phyloP scores from a whole-genome alignment of 2,888 invertebrate genomes.

The Athripsodes cinereus region DNA sequence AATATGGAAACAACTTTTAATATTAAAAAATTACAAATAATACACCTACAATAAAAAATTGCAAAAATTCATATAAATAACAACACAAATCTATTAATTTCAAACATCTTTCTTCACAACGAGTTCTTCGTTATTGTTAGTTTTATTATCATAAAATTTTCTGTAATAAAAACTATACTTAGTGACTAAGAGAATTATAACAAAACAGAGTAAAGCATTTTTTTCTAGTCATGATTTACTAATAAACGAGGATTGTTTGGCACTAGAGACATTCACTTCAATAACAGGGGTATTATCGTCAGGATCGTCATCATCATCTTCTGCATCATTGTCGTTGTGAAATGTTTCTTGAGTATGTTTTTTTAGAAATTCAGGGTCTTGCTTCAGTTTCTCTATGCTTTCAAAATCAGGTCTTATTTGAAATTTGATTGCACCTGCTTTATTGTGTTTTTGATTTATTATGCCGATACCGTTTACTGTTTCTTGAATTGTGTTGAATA shows the following conservation, averaged over 20 bases:
- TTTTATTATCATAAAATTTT: neutral
- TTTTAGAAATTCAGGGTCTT: neutral
- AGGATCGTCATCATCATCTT: neutral
- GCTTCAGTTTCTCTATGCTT: constrained; percentile 20
- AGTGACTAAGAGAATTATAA: neutral
- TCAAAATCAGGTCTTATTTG: constrained; percentile 50
- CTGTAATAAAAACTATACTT: neutral
- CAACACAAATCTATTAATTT: too few species aligned
- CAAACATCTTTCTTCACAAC: neutral
- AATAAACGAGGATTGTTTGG: neutral
- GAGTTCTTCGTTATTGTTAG: neutral
- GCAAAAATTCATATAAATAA: too few species aligned
- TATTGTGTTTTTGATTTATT: constrained; percentile 57
- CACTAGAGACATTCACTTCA: neutral
- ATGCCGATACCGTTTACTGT: constrained; percentile 46
- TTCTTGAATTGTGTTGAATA: constrained; percentile 51
- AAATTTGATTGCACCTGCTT: constrained; percentile 57
- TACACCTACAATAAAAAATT: too few species aligned
- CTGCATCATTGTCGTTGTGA: neutral
- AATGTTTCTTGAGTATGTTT: neutral
- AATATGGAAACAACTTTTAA: too few species aligned
- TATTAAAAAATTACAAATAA: too few species aligned
- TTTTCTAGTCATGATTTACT: constrained; percentile 21
- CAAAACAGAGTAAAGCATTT: constrained; percentile 18
- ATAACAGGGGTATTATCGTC: neutral